These are phyloP conservation scores for Danio aesculapii DNA, from an alignment of 2,797 vertebrate species.

Conservation along the genomic window DNA sequence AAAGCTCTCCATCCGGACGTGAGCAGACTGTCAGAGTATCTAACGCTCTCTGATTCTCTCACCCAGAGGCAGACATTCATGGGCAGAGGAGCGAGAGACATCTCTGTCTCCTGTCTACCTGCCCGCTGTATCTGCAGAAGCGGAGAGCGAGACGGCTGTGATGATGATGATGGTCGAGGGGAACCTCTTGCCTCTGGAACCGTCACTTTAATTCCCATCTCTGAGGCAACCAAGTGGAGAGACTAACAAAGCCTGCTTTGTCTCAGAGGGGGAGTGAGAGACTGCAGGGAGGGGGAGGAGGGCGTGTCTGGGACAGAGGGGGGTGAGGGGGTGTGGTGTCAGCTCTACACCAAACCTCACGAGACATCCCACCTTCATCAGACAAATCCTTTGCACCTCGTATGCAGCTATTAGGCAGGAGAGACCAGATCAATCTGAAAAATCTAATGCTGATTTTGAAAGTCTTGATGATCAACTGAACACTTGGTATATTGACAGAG, in stretches of 20 bases:
- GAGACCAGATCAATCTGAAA: background rate
- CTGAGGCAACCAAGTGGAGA: slow-evolving; percentile 75
- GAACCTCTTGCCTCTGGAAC: slow-evolving; percentile 69
- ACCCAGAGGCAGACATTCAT: slow-evolving; percentile 26
- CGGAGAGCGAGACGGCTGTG: slow-evolving; percentile 21
- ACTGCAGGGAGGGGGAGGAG: slow-evolving; percentile 45
- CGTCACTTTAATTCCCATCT: slow-evolving; percentile 82
- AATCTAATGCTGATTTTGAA: background rate
- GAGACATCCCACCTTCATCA: slow-evolving; percentile 51
- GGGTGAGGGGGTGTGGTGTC: background rate
- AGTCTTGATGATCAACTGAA: no score
- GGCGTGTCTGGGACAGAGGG: slow-evolving; percentile 47
- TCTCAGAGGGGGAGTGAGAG: slow-evolving; percentile 60
- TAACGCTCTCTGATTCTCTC: slow-evolving; percentile 19
- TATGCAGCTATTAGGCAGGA: background rate
- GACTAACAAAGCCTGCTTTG: slow-evolving; percentile 81
- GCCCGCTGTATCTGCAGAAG: slow-evolving; percentile 59
- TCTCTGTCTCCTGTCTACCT: slow-evolving; percentile 74
- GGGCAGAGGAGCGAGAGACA: slow-evolving; percentile 56
- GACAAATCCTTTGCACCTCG: slow-evolving; percentile 34
- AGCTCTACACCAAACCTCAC: slow-evolving; percentile 61
- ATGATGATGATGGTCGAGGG: slow-evolving; percentile 46
- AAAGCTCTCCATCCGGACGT: slow-evolving; percentile 37
- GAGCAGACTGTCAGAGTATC: slow-evolving; percentile 47
- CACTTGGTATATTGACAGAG: no score